Conservation (phyloP, 2,797 vertebrate species). For the Danio choprae region DNA sequence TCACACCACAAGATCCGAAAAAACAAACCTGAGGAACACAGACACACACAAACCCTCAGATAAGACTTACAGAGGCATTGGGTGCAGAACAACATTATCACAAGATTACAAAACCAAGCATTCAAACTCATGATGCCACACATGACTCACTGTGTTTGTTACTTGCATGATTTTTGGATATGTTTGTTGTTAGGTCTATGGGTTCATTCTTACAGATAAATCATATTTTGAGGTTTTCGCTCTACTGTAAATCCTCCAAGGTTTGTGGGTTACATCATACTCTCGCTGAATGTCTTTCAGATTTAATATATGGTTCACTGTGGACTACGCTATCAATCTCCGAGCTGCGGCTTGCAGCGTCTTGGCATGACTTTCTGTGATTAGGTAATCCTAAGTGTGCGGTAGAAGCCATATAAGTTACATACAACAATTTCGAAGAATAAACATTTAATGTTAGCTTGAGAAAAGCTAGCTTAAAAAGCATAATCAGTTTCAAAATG, state of each 20-base stretch:
- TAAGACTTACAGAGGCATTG: slow-evolving; percentile 14
- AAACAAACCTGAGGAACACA: neutral
- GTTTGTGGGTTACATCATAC: slow-evolving; percentile 31
- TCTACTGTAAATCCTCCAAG: slow-evolving; percentile 18
- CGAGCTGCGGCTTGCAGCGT: slow-evolving; percentile 75
- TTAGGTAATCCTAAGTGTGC: slow-evolving; percentile 68
- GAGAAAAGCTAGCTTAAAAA: too few relatives aligned
- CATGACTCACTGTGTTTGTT: slow-evolving; percentile 5
- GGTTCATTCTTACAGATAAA: slow-evolving; percentile 19
- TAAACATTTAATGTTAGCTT: too few relatives aligned
- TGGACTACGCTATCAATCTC: slow-evolving; percentile 31
- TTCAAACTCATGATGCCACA: neutral
- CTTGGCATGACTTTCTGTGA: slow-evolving; percentile 64
- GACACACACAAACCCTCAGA: slow-evolving; percentile 26
- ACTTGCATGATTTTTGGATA: slow-evolving; percentile 5
- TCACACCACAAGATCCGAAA: neutral
- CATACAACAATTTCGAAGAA: too few relatives aligned
- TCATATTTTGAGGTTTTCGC: slow-evolving; percentile 33
- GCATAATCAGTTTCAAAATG: too few relatives aligned
- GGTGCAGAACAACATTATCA: slow-evolving; percentile 12
- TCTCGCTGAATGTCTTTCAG: slow-evolving; percentile 13
- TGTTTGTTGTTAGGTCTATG: slow-evolving; percentile 35
- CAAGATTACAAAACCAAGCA: slow-evolving; percentile 1
- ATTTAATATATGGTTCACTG: slow-evolving; percentile 26
- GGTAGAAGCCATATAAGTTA: slow-evolving; percentile 69